phyloP scores from a whole-genome alignment of 1,140 invertebrate genomes.

The Spodoptera frugiperda region DNA sequence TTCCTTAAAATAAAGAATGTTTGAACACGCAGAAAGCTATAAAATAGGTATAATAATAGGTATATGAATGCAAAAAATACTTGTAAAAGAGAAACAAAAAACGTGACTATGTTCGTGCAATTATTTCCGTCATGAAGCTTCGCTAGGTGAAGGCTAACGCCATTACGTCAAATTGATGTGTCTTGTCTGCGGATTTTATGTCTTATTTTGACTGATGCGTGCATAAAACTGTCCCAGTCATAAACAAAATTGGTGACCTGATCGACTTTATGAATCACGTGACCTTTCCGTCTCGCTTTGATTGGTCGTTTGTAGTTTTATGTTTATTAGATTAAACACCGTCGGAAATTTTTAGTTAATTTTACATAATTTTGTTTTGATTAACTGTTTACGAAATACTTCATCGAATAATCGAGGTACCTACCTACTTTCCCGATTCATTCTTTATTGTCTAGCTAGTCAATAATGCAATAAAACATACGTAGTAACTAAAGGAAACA shows the following conservation, averaged over 20 bases:
- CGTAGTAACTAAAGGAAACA: neutral
- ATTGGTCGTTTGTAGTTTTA: neutral
- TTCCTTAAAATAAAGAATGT: neutral
- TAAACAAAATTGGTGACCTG: neutral
- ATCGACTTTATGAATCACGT: neutral
- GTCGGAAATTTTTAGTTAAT: too few relatives aligned
- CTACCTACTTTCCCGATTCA: too few relatives aligned
- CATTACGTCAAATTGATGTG: constrained; percentile 59
- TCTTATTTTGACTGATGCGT: constrained; percentile 51
- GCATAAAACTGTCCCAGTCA: constrained; percentile 27
- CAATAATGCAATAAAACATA: too few relatives aligned
- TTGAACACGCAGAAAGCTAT: neutral
- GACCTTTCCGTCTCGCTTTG: neutral
- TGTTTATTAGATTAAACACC: too few relatives aligned
- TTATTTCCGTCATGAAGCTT: constrained; percentile 60
- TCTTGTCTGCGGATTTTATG: constrained; percentile 52
- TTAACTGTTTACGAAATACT: too few relatives aligned
- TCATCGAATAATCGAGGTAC: too few relatives aligned
- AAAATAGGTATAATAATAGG: neutral
- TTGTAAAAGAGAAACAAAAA: constrained; percentile 32
- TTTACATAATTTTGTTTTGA: too few relatives aligned
- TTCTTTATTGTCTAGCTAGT: too few relatives aligned
- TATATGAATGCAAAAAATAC: constrained; percentile 2
- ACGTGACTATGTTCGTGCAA: constrained; percentile 49
- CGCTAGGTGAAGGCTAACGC: constrained; percentile 59